A percentile compares a stretch with the other conserved stretches of the same genome.
Conservation (phyloP, 53 echinoderm and acorn worm species). For the Patiria pectinifera region DNA sequence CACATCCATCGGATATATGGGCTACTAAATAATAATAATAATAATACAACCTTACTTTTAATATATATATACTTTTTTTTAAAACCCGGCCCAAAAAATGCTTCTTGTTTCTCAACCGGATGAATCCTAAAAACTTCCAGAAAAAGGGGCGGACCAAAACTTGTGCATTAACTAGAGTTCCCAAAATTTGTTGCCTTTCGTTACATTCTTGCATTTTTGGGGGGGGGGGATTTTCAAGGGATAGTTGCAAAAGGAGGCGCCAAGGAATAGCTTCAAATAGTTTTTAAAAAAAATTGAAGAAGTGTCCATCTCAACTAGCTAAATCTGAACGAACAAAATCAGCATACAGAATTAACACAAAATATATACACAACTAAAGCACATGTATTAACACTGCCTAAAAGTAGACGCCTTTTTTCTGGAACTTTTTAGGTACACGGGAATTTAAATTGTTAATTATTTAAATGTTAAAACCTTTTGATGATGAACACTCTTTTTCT, state of each 20-base stretch:
- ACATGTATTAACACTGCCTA: background rate
- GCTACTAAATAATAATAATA: background rate
- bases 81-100: slow-evolving; percentile 38
- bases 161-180: too few relatives aligned
- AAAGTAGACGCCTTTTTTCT: background rate
- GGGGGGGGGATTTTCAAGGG: background rate
- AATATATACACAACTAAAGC: slow-evolving; percentile 15
- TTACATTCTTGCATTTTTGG: background rate
- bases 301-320: background rate
- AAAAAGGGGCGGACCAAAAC: background rate
- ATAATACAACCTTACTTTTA: slow-evolving; percentile 26
- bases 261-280: background rate
- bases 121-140: slow-evolving; percentile 9
- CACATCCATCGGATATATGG: slow-evolving; percentile 43
- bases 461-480: background rate
- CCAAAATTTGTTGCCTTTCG: background rate
- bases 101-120: background rate
- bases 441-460: background rate
- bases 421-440: background rate
- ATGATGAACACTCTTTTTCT: slow-evolving; percentile 1
- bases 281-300: background rate
- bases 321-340: background rate
- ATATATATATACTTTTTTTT: slow-evolving; percentile 51
- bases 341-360: background rate
- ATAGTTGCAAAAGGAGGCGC: background rate